Base-by-base conservation (phyloP, 2,113 vertebrate species). In the Oncorhynchus tshawytscha region DNA sequence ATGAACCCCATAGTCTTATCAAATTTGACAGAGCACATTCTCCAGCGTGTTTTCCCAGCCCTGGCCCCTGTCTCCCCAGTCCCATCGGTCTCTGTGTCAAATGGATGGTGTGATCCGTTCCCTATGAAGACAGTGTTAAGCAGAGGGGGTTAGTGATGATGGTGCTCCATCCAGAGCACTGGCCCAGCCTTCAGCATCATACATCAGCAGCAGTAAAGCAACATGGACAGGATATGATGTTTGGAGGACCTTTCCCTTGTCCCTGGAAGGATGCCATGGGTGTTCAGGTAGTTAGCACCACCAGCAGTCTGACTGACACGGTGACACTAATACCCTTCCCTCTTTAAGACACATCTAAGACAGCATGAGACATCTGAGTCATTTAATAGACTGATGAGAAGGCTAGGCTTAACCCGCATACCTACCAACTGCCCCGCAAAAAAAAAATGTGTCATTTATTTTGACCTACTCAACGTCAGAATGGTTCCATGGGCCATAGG, bases 21-120 rank as follows among this genome's bases (percentile, higher is more conserved):
- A 80, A 3, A 0, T 60, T 59, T 82, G 77, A 39, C 39, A 45
- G 39, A 79, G 76, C 64, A 22, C 60, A 71, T 83, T 83, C 48
- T 62, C 24, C n/a, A 71, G 16, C 51, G 71, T 73, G 20, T 81
- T 59, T 75, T 27, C 49, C 3, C 9, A 68, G 25, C 51, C 29
- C 29, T 48, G 66, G 18, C 48, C 68, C 68, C 49, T 67, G 29
- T 24, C 49, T 45, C 39, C 8, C 34, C 34, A 39, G 34, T 39
- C 34, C 34, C 24, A 3, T 6, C 64, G 5, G 13, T 24, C 34
- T 39, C 65, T 13, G 9, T n/a, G 71, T 67, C 51, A 65, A 73
- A 62, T 60, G n/a, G 70, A 80, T 76, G 45, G 67, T 77, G 77
- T 81, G 73, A 83, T 82, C 71, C 16, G 67, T 75, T 84, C 83